Conservation (phyloP, 64 coral and sea anemone species). For the Porites lutea region DNA sequence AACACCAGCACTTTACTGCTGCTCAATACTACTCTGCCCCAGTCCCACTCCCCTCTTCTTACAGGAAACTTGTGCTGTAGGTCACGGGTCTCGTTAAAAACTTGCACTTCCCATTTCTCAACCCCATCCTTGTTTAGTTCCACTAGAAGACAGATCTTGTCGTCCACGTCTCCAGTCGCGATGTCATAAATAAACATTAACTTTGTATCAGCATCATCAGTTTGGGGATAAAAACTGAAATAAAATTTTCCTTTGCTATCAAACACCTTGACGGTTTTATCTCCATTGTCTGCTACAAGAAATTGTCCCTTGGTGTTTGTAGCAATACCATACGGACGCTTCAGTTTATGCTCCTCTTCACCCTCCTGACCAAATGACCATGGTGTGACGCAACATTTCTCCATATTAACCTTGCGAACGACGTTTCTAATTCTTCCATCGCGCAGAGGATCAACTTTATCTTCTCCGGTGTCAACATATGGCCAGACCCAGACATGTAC, state of each 20-base stretch:
- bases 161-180: conserved; percentile 3
- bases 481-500: conserved; percentile 6
- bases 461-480: neutral
- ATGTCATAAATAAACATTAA: neutral
- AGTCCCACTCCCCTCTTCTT: neutral
- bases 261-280: conserved; percentile 53
- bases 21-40: neutral
- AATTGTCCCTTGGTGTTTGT: conserved; percentile 40
- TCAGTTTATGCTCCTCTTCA: neutral
- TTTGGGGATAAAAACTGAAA: neutral
- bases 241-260: conserved; percentile 51
- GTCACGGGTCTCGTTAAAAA: neutral
- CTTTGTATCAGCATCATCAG: neutral
- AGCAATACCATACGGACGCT: neutral
- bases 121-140: neutral
- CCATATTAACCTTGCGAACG: conserved; percentile 1
- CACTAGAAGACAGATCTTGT: conserved; percentile 4
- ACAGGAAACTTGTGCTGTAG: conserved; percentile 22
- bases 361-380: conserved; percentile 63
- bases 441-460: conserved; percentile 28
- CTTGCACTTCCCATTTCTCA: neutral
- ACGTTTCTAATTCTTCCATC: neutral
- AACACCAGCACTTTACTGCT: conserved; percentile 22
- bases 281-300: conserved; percentile 35
- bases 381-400: neutral